Percentiles rank a stretch among this genome's conserved stretches.
Conservation (phyloP, 2,888 invertebrate species). For the Biston stratarius region DNA sequence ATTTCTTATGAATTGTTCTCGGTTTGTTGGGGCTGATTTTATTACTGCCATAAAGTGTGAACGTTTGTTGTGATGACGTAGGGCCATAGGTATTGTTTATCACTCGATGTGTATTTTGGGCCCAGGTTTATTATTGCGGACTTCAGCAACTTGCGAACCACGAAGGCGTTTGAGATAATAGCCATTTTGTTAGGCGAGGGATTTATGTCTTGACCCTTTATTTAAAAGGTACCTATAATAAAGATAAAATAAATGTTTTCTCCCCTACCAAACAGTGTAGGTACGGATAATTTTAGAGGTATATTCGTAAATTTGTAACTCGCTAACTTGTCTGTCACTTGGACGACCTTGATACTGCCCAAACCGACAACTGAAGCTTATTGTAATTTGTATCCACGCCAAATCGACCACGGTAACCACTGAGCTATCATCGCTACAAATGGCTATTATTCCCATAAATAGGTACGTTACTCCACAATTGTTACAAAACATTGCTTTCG, state of each 20-base stretch:
- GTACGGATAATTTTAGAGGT: too few relatives aligned
- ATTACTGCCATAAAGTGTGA: slow-evolving; percentile 46
- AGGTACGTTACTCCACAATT: too few relatives aligned
- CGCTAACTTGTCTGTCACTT: too few relatives aligned
- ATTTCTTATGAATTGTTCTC: slow-evolving; percentile 68
- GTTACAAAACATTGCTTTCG: too few relatives aligned
- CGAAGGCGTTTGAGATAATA: slow-evolving; percentile 33
- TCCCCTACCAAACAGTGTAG: not conserved
- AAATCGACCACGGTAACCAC: too few relatives aligned
- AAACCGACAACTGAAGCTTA: too few relatives aligned
- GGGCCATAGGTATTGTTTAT: slow-evolving; percentile 39
- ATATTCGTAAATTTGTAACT: too few relatives aligned
- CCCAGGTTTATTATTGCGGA: slow-evolving; percentile 27
- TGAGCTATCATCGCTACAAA: too few relatives aligned
- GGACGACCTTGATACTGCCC: too few relatives aligned
- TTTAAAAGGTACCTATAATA: not conserved
- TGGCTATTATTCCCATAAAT: too few relatives aligned
- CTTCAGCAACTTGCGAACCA: slow-evolving; percentile 26
- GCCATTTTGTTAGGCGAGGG: slow-evolving; percentile 22
- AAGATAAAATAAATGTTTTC: too few relatives aligned
- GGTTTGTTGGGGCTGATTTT: slow-evolving; percentile 54
- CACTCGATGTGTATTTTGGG: slow-evolving; percentile 37
- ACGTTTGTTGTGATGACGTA: slow-evolving; percentile 44
- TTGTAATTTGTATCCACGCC: too few relatives aligned
- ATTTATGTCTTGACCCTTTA: slow-evolving; percentile 20